phyloP scores from a whole-genome alignment of 1,140 invertebrate genomes.

The Calliphora vicina region DNA sequence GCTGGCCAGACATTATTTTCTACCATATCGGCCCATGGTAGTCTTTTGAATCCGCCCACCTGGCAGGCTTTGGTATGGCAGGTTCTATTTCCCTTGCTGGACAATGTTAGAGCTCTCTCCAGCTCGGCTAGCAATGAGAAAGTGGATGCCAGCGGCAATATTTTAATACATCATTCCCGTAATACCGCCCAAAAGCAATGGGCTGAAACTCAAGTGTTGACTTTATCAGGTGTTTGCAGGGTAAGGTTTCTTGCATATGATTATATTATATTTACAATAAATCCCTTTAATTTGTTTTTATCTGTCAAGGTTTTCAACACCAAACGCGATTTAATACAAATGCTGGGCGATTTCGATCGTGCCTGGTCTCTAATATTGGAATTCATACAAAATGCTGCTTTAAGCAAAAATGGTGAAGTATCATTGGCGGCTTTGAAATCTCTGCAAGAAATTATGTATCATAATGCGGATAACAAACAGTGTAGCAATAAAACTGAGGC shows the following conservation, averaged over 20 bases:
- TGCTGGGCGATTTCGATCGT: conserved; percentile 88
- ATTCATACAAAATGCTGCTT: conserved; percentile 91
- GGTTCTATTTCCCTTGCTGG: conserved; percentile 94
- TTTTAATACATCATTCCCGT: conserved; percentile 97
- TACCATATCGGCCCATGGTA: conserved; percentile 94
- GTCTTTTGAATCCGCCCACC: conserved; percentile 82
- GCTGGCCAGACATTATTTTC: conserved; percentile 98
- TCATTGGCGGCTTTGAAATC: conserved; percentile 93
- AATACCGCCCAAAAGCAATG: conserved; percentile 99
- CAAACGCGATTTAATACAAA: conserved; percentile 84
- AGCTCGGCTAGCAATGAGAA: conserved; percentile 93
- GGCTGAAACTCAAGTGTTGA: conserved; percentile 92
- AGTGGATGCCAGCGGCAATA: conserved; percentile 90
- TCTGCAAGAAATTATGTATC: conserved; percentile 90
- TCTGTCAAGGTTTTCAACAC: conserved; percentile 81
- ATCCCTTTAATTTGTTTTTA: neutral
- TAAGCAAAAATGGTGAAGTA: conserved; percentile 93
- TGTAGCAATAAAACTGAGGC: neutral
- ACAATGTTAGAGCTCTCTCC: conserved; percentile 89
- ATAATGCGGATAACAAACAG: conserved; percentile 45
- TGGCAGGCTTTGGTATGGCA: conserved; percentile 92
- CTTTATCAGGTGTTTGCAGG: conserved; percentile 71
- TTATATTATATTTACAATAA: too few species aligned
- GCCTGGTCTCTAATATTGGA: conserved; percentile 93
- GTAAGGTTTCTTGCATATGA: conserved; percentile 58